Base-by-base conservation (phyloP, 1,140 invertebrate species). In the Batillaria attramentaria region DNA sequence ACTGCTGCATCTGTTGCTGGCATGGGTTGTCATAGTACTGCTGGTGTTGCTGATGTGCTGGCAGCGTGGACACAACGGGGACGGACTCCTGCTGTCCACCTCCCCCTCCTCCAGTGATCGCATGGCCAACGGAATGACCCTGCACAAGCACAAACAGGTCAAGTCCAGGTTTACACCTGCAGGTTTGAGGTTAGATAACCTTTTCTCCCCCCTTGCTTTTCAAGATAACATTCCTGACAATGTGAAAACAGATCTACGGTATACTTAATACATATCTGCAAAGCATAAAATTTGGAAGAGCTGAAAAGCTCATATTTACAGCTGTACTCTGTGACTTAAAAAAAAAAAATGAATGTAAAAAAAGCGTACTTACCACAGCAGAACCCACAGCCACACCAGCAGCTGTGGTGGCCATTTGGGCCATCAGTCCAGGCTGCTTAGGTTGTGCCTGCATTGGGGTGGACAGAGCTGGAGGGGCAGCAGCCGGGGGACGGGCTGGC, bases 361-460 rank as follows among this genome's bases (percentile, higher is more conserved):
- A 20, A 54, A 0, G 70, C 6, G 28, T 24, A 85, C 88, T 83
- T 81, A 91, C 92, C 72, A 92, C 91, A 72, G 91, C 89, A 33
- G 91, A 92, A 78, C 92, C 92, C 66, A 92, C 87, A 70, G 89
- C 92, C 24, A 92, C 92, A 79, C 92, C 92, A 50, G 86, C 91
- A 28, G 91, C 91, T 54, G 91, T 92, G 20, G 91, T 82, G 42
- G 92, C 96, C 96, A 97, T 97, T 92, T 98, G 95, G 69, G 93
- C 94, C 85, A 97, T 93, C 60, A 96, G 60, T 20, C 92, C 91
- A n/a, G 95, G 93, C 60, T 93, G 93, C 79, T 93, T 92, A 20
- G 93, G 92, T 5, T 93, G 87, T 8, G 74, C 92, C 88, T 88
- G 92, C 91, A 75, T 85, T 83, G 42, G 91, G 13, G 88, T 81